phyloP scores from a whole-genome alignment of 2,113 vertebrate genomes.

The Cricetomys ansorgei region DNA sequence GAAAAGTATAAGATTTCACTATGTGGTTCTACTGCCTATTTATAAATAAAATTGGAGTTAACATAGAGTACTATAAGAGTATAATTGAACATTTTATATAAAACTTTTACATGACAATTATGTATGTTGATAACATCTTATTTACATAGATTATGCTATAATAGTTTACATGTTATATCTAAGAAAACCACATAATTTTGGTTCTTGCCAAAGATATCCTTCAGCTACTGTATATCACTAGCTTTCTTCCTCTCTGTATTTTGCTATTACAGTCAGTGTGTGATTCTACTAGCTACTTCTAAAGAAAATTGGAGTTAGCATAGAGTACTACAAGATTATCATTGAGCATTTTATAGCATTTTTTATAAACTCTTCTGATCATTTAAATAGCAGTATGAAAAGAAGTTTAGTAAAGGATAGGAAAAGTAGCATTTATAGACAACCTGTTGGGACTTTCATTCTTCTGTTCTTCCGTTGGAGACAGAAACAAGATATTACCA shows the following conservation, averaged over 20 bases:
- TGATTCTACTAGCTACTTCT: background rate
- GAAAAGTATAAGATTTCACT: background rate
- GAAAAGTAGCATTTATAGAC: background rate
- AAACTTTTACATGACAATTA: background rate
- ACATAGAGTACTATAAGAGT: too few relatives aligned
- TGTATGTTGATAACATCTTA: background rate
- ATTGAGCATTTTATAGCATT: too few relatives aligned
- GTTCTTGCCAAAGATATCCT: background rate
- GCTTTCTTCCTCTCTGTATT: too few relatives aligned
- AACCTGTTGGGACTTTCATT: background rate
- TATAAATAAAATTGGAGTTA: too few relatives aligned
- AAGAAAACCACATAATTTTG: background rate
- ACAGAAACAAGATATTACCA: background rate
- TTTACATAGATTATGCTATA: background rate
- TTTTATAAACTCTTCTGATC: too few relatives aligned
- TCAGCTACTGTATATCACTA: too few relatives aligned
- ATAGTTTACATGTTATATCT: background rate
- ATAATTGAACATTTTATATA: too few relatives aligned
- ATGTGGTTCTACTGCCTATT: too few relatives aligned
- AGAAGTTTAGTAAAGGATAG: too few relatives aligned
- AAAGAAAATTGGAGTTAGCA: background rate
- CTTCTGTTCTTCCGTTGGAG: background rate
- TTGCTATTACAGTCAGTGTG: too few relatives aligned
- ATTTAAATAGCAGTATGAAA: too few relatives aligned
- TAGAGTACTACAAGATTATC: background rate